Evolutionary conservation across 2,888 invertebrate species (phyloP), one percentile per base, ranked within the genome.

Genomic region (Parelbella ahira): DNA sequence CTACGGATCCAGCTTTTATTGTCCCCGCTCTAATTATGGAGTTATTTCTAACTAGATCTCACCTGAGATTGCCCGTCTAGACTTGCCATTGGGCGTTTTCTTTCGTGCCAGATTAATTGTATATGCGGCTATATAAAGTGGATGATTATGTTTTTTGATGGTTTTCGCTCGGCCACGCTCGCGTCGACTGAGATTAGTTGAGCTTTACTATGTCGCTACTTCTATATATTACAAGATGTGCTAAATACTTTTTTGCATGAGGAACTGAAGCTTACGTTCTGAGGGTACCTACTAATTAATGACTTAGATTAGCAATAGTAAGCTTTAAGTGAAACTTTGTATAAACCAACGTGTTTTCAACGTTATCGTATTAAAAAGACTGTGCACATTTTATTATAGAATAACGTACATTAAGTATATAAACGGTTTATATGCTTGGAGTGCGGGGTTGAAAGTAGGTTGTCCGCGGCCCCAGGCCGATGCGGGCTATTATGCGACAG

Each of bases 101-200:
- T 65, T 81, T 80, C 79, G 77, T 79, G 77, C 66, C 69, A 81
- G 80, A 80, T 82, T 83, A 80, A 80, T 78, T 74, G 68, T 79
- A 68, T 46, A 49, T 42, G 47, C 38, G 48, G 47, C 49, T 33
- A 48, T 39, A 76, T 81, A 74, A 73, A 74, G 63, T 70, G 63
- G 63, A 54, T 56, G 46, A 75, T 77, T 80, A 73, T 63, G 67
- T 68, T 70, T 75, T 69, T 69, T 68, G 75, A 79, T 77, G 65
- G 69, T 42, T 42, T 42, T 34, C 28, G 34, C 34, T 42, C 29
- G 39, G 33, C 20, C 41, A 46, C 33, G 39, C 34, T 47, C 43
- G 34, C 45, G 45, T 46, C 49, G 44, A 47, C 42, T 37, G 10
- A 46, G 44, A 45, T 47, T 41, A 45, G 39, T 36, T 15, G 43